These are phyloP conservation scores for Lasioglossum oenotherae DNA, from an alignment of 2,888 invertebrate species.

Conservation along the genomic window DNA sequence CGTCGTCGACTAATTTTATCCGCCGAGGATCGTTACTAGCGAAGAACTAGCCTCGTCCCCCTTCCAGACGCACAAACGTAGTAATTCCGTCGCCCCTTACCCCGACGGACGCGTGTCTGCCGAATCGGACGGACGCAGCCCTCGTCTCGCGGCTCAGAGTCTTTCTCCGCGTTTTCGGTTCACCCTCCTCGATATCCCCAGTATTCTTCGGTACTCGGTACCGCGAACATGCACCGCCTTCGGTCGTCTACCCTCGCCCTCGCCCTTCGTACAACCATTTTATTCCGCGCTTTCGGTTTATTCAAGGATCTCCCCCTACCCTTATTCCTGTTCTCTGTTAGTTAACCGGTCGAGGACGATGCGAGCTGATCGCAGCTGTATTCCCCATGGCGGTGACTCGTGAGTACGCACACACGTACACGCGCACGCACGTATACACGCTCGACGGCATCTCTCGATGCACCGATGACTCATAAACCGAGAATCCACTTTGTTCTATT, in stretches of 20 bases:
- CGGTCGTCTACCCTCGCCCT: constrained; percentile 21
- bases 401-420: not conserved
- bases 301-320: constrained; percentile 25
- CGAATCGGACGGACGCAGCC: not conserved
- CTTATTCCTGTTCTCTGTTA: constrained; percentile 1
- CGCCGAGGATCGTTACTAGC: not conserved
- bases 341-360: constrained; percentile 19
- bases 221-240: not conserved
- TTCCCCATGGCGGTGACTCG: constrained; percentile 6
- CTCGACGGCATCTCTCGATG: constrained; percentile 49
- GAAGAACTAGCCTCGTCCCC: not conserved
- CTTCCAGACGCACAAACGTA: not conserved
- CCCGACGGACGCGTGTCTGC: not conserved
- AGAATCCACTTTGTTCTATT: constrained; percentile 79
- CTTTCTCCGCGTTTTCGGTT: not conserved
- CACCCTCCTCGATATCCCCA: not conserved
- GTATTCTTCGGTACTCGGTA: not conserved
- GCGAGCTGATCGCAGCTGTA: constrained; percentile 23
- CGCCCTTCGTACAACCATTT: constrained; percentile 19
- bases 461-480: constrained; percentile 78
- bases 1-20: not conserved
- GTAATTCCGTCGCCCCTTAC: not conserved
- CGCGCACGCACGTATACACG: constrained; percentile 6
- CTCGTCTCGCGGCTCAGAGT: not conserved
- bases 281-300: constrained; percentile 20